phyloP scores from a whole-genome alignment of 2,888 invertebrate species.

The Orthosia gothica region DNA sequence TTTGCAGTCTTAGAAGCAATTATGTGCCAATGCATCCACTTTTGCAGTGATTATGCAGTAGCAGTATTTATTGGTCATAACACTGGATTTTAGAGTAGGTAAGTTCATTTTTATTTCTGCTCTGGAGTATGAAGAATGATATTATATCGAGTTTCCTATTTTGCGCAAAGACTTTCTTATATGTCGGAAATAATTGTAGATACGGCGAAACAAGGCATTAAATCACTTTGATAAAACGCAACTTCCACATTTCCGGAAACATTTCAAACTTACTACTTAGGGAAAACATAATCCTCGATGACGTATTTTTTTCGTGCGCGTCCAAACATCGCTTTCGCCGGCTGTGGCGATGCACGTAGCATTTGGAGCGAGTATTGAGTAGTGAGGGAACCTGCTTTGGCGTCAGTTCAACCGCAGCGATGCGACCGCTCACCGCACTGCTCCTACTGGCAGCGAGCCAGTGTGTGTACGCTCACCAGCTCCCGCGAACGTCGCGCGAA shows the following conservation, averaged over 20 bases:
- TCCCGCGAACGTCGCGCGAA: conserved; percentile 73
- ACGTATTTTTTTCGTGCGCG: conserved; percentile 34
- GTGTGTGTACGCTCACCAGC: conserved; percentile 72
- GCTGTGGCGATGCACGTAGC: conserved; percentile 76
- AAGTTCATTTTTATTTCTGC: not conserved
- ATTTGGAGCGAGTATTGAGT: conserved; percentile 68
- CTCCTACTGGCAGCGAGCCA: conserved; percentile 80
- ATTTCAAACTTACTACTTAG: conserved; percentile 8
- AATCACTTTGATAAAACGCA: conserved; percentile 21
- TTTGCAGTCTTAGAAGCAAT: not conserved
- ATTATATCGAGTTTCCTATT: not conserved
- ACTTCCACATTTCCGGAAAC: conserved; percentile 16
- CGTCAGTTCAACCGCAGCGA: conserved; percentile 85
- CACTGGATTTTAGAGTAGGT: too few species aligned
- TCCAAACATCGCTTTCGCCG: conserved; percentile 73
- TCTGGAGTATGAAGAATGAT: not conserved
- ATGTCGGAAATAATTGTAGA: conserved; percentile 30
- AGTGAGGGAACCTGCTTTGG: conserved; percentile 70
- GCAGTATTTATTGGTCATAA: too few species aligned
- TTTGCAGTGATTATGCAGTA: too few species aligned
- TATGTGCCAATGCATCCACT: too few species aligned
- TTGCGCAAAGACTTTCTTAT: conserved; percentile 24
- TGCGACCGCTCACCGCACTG: conserved; percentile 87
- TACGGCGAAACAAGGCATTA: not conserved
- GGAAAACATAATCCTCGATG: conserved; percentile 34